Conservation (phyloP, 2,888 invertebrate species). For the Megaustenia siamemsis region DNA sequence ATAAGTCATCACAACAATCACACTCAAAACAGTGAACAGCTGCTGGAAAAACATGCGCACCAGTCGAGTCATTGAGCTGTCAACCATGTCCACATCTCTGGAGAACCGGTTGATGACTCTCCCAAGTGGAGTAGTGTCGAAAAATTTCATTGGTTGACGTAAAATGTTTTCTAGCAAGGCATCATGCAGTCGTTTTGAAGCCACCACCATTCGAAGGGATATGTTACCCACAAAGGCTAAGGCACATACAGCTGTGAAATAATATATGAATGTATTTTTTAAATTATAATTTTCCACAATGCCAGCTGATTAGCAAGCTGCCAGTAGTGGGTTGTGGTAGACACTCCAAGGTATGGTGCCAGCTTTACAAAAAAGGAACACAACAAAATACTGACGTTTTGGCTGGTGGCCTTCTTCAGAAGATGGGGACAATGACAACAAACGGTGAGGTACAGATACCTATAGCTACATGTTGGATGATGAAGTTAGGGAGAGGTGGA, state of each 20-base stretch:
- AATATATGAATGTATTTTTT: not conserved
- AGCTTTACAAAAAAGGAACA: no score
- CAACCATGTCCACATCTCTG: conserved; percentile 57
- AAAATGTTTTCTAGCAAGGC: conserved; percentile 54
- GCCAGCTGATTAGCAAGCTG: no score
- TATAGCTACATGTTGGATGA: no score
- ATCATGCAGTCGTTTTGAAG: conserved; percentile 53
- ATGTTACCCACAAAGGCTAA: conserved; percentile 54
- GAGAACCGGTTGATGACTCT: conserved; percentile 59
- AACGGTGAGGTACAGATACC: no score
- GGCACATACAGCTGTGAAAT: conserved; percentile 49
- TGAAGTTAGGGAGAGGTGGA: no score
- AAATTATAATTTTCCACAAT: no score
- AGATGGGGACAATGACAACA: no score
- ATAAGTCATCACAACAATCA: conserved; percentile 76
- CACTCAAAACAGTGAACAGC: conserved; percentile 70
- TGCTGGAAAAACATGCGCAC: conserved; percentile 57
- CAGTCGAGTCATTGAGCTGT: conserved; percentile 54
- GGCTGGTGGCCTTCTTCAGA: no score
- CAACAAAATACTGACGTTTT: no score
- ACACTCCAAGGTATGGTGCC: no score
- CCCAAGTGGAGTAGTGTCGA: conserved; percentile 57
- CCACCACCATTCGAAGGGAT: conserved; percentile 55
- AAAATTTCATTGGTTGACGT: conserved; percentile 59
- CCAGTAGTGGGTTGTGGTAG: no score